These are phyloP conservation scores for Dynastes maya DNA, from an alignment of 2,888 invertebrate species.

Conservation along the genomic window DNA sequence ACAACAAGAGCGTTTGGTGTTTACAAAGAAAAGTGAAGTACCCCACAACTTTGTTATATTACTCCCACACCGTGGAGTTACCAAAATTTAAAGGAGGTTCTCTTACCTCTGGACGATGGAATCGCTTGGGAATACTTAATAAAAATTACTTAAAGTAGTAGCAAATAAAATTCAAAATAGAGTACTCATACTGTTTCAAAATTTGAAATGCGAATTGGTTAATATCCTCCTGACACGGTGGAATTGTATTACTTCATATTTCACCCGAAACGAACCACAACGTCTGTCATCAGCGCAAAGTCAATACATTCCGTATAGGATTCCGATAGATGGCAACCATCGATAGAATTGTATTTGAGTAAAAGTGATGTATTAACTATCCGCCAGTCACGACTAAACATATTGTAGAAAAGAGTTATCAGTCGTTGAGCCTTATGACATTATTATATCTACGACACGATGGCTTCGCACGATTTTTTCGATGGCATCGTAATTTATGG, in stretches of 20 bases:
- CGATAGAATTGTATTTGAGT: constrained; percentile 47
- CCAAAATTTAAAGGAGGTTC: no score
- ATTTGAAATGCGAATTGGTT: no score
- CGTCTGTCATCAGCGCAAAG: constrained; percentile 1
- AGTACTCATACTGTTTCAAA: no score
- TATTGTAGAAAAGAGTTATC: constrained; percentile 46
- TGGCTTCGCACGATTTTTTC: constrained; percentile 41
- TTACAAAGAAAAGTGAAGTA: no score
- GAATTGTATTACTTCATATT: neutral
- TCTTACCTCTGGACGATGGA: no score
- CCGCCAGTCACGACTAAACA: constrained; percentile 30
- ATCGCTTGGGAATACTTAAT: no score
- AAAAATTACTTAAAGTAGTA: no score
- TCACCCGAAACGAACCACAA: neutral
- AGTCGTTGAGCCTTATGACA: constrained; percentile 32
- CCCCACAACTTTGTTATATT: no score
- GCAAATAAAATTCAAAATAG: no score
- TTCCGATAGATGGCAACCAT: constrained; percentile 39
- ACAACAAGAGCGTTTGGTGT: no score
- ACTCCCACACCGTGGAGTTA: no score
- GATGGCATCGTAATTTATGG: constrained; percentile 35
- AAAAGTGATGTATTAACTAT: constrained; percentile 40
- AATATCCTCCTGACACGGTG: neutral
- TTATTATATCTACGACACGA: constrained; percentile 41
- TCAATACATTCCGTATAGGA: no score